Evolutionary conservation across 2,113 vertebrate species (phyloP).

Genomic region (Anolis sagrei): DNA sequence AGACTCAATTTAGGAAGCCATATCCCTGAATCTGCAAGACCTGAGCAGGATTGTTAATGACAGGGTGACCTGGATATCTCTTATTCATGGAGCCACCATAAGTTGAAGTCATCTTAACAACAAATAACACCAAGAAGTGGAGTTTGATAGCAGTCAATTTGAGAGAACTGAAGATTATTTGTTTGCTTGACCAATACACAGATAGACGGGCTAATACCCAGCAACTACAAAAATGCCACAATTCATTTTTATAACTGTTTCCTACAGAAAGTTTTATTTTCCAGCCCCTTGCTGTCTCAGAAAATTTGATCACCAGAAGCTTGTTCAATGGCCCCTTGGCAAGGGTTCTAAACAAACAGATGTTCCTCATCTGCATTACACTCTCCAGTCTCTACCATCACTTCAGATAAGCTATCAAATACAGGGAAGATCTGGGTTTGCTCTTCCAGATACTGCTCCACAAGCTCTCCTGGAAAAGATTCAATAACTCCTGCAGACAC

Average conservation of each 20-base stretch:
- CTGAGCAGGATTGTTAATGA: too few relatives aligned
- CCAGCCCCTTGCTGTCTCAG: background rate
- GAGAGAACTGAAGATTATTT: background rate
- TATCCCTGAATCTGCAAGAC: too few relatives aligned
- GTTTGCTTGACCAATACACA: background rate
- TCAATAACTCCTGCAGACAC: conserved; percentile 9
- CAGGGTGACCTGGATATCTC: too few relatives aligned
- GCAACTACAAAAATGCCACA: background rate
- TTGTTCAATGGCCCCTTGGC: conserved; percentile 13
- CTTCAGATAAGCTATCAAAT: background rate
- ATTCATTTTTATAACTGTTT: background rate
- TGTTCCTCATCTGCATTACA: background rate
- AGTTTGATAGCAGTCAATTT: background rate
- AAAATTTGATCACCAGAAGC: background rate
- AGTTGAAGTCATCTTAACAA: too few relatives aligned
- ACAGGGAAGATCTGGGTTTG: background rate
- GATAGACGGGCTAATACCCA: background rate
- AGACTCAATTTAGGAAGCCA: too few relatives aligned
- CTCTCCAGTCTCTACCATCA: background rate
- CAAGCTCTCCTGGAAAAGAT: background rate
- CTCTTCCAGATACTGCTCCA: background rate
- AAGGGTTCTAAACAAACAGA: background rate
- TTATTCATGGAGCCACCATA: too few relatives aligned
- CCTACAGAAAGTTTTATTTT: background rate
- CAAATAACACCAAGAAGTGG: too few relatives aligned